These are phyloP conservation scores for Phalacrocorax carbo DNA, from an alignment of 2,113 vertebrate species.

Conservation along the genomic window DNA sequence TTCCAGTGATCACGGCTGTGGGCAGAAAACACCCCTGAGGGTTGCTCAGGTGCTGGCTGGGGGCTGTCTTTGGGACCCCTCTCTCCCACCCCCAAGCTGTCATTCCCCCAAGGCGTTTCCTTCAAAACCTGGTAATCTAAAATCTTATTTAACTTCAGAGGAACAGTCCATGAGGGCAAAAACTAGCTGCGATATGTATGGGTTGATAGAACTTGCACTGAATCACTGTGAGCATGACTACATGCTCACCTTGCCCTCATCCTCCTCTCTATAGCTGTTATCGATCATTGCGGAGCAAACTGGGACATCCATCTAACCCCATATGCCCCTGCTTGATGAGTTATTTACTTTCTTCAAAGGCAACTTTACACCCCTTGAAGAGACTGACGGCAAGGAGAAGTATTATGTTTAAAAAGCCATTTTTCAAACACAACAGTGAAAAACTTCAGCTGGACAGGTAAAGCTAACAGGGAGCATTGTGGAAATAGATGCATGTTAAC, in stretches of 20 bases:
- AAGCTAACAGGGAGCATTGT: neutral
- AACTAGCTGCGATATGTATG: neutral
- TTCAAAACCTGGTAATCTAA: neutral
- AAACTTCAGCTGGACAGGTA: neutral
- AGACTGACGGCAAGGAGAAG: neutral
- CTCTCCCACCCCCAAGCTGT: neutral
- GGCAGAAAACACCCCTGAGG: neutral
- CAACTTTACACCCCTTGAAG: neutral
- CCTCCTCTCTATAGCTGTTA: neutral
- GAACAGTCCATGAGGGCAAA: neutral
- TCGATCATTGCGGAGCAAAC: neutral
- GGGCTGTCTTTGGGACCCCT: neutral
- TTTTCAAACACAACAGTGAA: neutral
- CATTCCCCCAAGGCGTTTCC: neutral
- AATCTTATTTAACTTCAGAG: neutral
- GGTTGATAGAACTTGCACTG: neutral
- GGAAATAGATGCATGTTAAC: conserved; percentile 5
- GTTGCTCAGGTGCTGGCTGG: neutral
- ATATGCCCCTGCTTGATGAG: neutral
- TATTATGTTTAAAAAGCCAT: neutral
- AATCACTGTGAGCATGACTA: neutral
- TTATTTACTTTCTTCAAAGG: neutral
- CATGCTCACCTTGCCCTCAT: neutral
- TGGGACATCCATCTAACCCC: neutral
- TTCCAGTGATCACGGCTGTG: neutral